Evolutionary conservation across 2,113 vertebrate species (phyloP), one percentile per base, ranked within the genome.

Genomic region (Pungitius pungitius): DNA sequence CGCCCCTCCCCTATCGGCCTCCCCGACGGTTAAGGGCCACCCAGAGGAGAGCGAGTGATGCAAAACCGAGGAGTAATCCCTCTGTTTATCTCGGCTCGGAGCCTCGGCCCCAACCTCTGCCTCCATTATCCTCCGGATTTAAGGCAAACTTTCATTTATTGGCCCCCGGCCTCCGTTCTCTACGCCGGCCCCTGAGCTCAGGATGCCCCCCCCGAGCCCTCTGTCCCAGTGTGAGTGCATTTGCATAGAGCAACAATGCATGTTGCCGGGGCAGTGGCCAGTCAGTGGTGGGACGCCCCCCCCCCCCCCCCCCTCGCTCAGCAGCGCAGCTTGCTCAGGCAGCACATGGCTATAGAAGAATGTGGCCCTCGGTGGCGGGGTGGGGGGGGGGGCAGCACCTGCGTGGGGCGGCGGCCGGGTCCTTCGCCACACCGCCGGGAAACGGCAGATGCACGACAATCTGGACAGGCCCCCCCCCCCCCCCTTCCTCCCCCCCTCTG

Each of bases 11-110:
- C 68, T 67, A 66, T 76, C 54, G 65, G 78, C 83, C 64, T 77
- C 93, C 94, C 93, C 95, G 95, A 95, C 94, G 95, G 95, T 95
- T 93, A 74, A 94, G 96, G 97, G 96, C 97, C 97, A 99, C 96
- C 97, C 96, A 91, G 96, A 95, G 97, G 95, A 97, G 96, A 95
- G 94, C 85, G 95, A 96, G 94, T 93, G 96, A 97, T 96, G 95
- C 95, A 96, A 96, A 96, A 95, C 95, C 94, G 91, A 94, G 92
- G 90, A 94, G 95, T 98, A 99, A 99, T 98, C 97, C 96, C 94
- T 96, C 96, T 96, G 96, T 97, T 97, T 96, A 95, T 96, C 94
- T 95, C 94, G 94, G 95, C 95, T 95, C 91, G 93, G 92, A 93
- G 95, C 94, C 95, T 95, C 86, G 94, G 95, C 95, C 95, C 94